Conservation (phyloP, 2,113 vertebrate species). For the Merops nubicus region DNA sequence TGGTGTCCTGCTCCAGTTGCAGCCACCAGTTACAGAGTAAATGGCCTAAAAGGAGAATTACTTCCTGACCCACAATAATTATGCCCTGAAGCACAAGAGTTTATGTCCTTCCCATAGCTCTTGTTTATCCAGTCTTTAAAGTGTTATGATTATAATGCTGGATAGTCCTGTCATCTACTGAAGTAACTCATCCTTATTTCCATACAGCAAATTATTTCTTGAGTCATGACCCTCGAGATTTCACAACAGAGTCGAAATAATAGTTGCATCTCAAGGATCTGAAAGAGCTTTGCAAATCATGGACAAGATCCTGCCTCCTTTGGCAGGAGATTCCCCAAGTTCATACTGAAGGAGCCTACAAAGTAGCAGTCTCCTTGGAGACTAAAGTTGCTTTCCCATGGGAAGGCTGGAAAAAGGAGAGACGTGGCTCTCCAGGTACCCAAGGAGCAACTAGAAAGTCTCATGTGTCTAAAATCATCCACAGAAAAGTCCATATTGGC, state of each 20-base stretch:
- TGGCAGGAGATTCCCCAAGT: not conserved
- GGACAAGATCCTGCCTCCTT: not conserved
- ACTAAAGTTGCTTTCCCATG: not conserved
- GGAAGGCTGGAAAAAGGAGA: not conserved
- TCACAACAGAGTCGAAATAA: slow-evolving; percentile 1
- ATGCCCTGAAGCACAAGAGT: not conserved
- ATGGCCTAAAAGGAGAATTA: not conserved
- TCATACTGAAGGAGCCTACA: not conserved
- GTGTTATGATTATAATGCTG: slow-evolving; percentile 8
- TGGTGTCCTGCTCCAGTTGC: not conserved
- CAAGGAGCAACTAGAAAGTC: not conserved
- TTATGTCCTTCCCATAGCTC: slow-evolving; percentile 3
- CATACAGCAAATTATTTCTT: not conserved
- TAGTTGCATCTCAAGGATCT: not conserved
- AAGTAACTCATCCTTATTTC: not conserved
- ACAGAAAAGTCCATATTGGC: not conserved
- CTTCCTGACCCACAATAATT: not conserved
- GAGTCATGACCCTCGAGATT: not conserved
- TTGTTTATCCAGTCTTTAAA: slow-evolving; percentile 45
- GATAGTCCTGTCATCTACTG: not conserved
- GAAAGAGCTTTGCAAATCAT: not conserved
- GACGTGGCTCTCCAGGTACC: not conserved
- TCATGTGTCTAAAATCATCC: not conserved
- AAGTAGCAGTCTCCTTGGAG: not conserved
- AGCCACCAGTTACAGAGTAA: not conserved